phyloP scores from a whole-genome alignment of 2,888 invertebrate species.

The Anoncus sp. region DNA sequence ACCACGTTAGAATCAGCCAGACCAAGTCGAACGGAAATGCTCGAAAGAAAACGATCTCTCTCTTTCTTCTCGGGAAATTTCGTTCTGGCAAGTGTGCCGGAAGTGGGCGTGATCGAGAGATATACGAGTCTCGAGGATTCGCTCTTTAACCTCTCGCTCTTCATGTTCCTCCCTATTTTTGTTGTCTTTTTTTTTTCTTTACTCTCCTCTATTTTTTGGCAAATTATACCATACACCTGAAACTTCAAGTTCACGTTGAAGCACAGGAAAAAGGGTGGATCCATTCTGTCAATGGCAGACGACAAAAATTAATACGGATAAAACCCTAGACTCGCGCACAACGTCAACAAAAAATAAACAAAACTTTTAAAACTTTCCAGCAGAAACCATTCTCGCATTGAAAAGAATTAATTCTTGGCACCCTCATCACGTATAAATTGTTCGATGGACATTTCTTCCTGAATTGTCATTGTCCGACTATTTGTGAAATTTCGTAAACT shows the following conservation, averaged over 20 bases:
- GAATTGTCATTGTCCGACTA: too few species aligned
- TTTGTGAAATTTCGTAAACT: too few species aligned
- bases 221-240: constrained; percentile 13
- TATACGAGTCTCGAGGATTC: constrained; percentile 36
- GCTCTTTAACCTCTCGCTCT: constrained; percentile 22
- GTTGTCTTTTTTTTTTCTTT: constrained; percentile 2
- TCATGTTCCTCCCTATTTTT: constrained; percentile 12
- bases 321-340: background rate
- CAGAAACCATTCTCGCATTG: background rate
- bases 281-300: constrained; percentile 66
- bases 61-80: constrained; percentile 59
- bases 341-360: too few species aligned
- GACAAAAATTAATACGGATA: constrained; percentile 48
- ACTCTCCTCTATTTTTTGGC: background rate
- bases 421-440: too few species aligned
- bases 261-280: constrained; percentile 42
- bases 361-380: background rate
- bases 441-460: too few species aligned
- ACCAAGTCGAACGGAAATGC: constrained; percentile 56
- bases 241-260: constrained; percentile 11
- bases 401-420: background rate
- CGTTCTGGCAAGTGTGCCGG: constrained; percentile 66
- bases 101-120: constrained; percentile 66
- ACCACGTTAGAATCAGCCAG: constrained; percentile 30
- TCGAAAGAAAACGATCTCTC: constrained; percentile 38